These are phyloP conservation scores for Zophobas atratus DNA, from an alignment of 1,140 invertebrate species.

Conservation along the genomic window DNA sequence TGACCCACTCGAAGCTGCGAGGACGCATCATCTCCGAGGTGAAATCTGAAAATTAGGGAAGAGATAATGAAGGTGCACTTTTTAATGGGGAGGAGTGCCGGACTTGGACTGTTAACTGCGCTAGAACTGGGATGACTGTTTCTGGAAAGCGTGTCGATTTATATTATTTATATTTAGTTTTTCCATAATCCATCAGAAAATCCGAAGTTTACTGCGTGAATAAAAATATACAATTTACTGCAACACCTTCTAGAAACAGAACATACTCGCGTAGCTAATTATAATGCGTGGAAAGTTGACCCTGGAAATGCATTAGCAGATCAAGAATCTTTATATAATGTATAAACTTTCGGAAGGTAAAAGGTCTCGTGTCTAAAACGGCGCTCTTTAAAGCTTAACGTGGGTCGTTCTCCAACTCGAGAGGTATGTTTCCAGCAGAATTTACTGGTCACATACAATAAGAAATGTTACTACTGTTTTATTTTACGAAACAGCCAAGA, in stretches of 20 bases:
- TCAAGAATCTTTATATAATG: background rate
- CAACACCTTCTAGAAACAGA: too few species aligned
- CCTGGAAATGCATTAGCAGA: background rate
- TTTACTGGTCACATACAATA: constrained; percentile 5
- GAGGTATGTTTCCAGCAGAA: background rate
- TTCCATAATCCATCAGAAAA: too few species aligned
- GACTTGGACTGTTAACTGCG: too few species aligned
- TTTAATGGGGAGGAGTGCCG: background rate
- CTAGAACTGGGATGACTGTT: too few species aligned
- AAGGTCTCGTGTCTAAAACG: background rate
- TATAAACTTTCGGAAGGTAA: background rate
- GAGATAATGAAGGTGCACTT: constrained; percentile 8
- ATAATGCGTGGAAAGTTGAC: too few species aligned
- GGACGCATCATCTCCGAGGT: constrained; percentile 49
- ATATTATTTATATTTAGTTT: too few species aligned
- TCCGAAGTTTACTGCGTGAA: too few species aligned
- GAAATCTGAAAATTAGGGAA: constrained; percentile 24
- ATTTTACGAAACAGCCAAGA: background rate
- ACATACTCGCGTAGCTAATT: too few species aligned
- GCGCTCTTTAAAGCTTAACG: constrained; percentile 14
- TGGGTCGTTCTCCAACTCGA: constrained; percentile 5
- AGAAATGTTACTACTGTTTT: constrained; percentile 11
- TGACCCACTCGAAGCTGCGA: constrained; percentile 58
- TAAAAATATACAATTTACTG: too few species aligned
- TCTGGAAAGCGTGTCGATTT: too few species aligned